phyloP scores from a whole-genome alignment of 2,113 vertebrate genomes.

The Epinephelus cyanopodus region DNA sequence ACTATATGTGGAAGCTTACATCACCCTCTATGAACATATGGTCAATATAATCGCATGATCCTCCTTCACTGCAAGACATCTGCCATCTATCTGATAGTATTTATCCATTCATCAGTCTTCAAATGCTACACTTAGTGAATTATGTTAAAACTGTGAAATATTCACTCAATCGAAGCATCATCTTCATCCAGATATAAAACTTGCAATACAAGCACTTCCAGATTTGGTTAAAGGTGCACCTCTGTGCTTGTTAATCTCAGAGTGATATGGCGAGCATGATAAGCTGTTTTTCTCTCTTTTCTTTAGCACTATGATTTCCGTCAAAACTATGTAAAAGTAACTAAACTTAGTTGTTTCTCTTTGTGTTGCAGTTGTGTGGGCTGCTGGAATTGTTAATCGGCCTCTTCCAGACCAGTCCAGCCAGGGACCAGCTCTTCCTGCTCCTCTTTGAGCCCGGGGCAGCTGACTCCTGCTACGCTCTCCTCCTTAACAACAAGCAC shows the following conservation, averaged over 20 bases:
- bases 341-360: slow-evolving; percentile 2
- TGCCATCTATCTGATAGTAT: slow-evolving; percentile 12
- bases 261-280: neutral
- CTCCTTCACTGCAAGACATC: neutral
- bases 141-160: neutral
- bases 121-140: neutral
- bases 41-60: slow-evolving; percentile 42
- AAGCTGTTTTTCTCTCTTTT: neutral
- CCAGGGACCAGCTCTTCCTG: slow-evolving; percentile 94
- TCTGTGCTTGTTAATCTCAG: neutral
- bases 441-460: slow-evolving; percentile 94
- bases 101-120: slow-evolving; percentile 17
- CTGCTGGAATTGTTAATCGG: slow-evolving; percentile 91
- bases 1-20: slow-evolving; percentile 28
- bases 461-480: slow-evolving; percentile 94
- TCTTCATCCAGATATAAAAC: no score
- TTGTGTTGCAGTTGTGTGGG: slow-evolving; percentile 86
- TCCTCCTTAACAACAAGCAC: slow-evolving; percentile 93
- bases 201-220: neutral
- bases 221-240: neutral
- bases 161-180: neutral
- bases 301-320: neutral
- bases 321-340: neutral
- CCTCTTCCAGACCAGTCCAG: slow-evolving; percentile 91
- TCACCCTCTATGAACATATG: slow-evolving; percentile 45